phyloP scores from a whole-genome alignment of 2,888 invertebrate species.

The Cybosia mesomella region DNA sequence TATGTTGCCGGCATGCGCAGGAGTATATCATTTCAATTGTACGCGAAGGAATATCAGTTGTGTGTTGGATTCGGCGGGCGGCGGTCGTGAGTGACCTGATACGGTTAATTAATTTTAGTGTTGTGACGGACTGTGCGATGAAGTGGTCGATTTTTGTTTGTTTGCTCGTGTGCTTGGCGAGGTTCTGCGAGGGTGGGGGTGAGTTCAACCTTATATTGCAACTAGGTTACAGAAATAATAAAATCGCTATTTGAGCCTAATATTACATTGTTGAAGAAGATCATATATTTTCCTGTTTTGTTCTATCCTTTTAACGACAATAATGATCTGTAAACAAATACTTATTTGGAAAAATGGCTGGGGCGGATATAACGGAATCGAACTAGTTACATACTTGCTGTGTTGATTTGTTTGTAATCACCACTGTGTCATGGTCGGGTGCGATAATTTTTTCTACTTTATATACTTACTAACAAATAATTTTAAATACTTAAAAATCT shows the following conservation, averaged over 20 bases:
- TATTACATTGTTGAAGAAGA: not conserved
- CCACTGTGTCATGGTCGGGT: not conserved
- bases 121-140: conserved; percentile 77
- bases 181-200: conserved; percentile 70
- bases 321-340: not conserved
- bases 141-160: conserved; percentile 73
- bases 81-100: conserved; percentile 59
- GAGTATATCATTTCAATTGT: conserved; percentile 68
- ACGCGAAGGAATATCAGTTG: conserved; percentile 68
- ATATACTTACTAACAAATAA: not conserved
- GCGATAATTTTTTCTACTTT: not conserved
- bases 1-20: conserved; percentile 59
- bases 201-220: conserved; percentile 47
- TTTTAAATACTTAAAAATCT: not conserved
- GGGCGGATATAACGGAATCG: not conserved
- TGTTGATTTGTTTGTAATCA: not conserved
- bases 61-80: conserved; percentile 60
- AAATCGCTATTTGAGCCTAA: not conserved
- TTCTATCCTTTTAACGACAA: not conserved
- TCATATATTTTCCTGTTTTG: not conserved
- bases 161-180: conserved; percentile 69
- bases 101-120: conserved; percentile 59
- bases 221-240: not conserved
- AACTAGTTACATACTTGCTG: not conserved
- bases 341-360: not conserved